A percentile compares a stretch with the other conserved stretches of the same genome.
These are phyloP conservation scores for Yponomeuta malinellus DNA, from an alignment of 2,888 invertebrate species.

Conservation along the genomic window DNA sequence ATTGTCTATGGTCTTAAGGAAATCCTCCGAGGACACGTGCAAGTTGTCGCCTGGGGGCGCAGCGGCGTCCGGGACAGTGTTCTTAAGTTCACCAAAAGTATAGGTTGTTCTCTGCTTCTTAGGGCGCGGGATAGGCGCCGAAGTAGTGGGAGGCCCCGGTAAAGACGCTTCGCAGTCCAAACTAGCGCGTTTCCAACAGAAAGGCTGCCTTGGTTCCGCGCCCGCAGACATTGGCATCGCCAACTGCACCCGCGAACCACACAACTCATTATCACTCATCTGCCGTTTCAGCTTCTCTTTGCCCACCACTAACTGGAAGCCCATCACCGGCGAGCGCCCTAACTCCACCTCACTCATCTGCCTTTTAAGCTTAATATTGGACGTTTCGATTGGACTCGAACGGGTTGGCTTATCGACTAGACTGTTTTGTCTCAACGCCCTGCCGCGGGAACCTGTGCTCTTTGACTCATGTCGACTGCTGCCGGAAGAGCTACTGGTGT, in stretches of 20 bases:
- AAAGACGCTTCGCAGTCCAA: conserved; percentile 47
- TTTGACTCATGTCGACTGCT: conserved; percentile 40
- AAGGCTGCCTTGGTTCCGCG: conserved; percentile 55
- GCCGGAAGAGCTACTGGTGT: conserved; percentile 53
- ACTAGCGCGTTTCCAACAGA: conserved; percentile 56
- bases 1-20: conserved; percentile 59
- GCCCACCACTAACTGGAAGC: conserved; percentile 60
- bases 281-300: conserved; percentile 61
- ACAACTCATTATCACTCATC: conserved; percentile 61
- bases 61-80: conserved; percentile 49
- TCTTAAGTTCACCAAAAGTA: conserved; percentile 68
- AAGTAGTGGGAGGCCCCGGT: conserved; percentile 19
- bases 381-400: not conserved
- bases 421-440: conserved; percentile 50
- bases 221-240: conserved; percentile 72
- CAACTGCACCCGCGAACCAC: conserved; percentile 48
- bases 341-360: conserved; percentile 58
- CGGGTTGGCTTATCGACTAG: conserved; percentile 40
- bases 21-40: conserved; percentile 56
- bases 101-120: conserved; percentile 37
- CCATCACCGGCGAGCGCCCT: conserved; percentile 35
- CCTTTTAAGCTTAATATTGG: conserved; percentile 32
- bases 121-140: conserved; percentile 24
- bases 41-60: not conserved
- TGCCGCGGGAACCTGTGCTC: not conserved